Base-by-base conservation (phyloP, 2,113 vertebrate genomes). In the Microcebus ravelobensis region DNA sequence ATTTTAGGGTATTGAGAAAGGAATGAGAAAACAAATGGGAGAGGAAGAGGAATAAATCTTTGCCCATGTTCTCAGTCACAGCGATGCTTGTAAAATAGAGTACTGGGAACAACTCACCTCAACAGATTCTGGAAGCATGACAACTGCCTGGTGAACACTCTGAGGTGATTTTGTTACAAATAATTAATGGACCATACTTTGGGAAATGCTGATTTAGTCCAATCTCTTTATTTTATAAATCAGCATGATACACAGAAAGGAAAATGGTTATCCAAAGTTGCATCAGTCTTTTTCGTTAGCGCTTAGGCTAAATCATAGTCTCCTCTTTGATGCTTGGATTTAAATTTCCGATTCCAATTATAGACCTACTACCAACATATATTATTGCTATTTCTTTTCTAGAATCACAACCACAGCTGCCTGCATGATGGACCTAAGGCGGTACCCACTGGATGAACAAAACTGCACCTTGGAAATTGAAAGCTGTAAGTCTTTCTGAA, bases 401-500 rank as follows among this genome's bases (percentile, higher is more conserved):
- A 99, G 99, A 98, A 99, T 99, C 96, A 99, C 99, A 8, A 99
- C 99, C 84, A 99, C 99, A 4, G 99, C 99, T 96, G 99, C 99
- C 79, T 99, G 99, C 89, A 99, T 99, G 99, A 99, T 99, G 99
- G 99, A 99, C 97, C 98, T 99, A 39, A 98, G 99, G 93, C 98
- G 99, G 87, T 99, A 99, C 84, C 99, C 99, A 0, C 98, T 99
- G 98, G 99, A 99, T 94, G 99, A 99, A 93, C 99, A 99, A 96
- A 99, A 99, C 98, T 99, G 99, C 98, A 99, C 99, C 0, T 98
- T 99, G 90, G 99, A 99, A 98, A 99, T 99, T 95, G 99, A 99
- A 96, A 99, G 99, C 97, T 99, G 99, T 99, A 98, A 99, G 99
- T 99, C 94, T 85, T 97, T 95, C 82, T 97, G 94, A 96, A 97